Evolutionary conservation across 2,797 vertebrate genomes (phyloP).

Genomic region (Mus caroli): DNA sequence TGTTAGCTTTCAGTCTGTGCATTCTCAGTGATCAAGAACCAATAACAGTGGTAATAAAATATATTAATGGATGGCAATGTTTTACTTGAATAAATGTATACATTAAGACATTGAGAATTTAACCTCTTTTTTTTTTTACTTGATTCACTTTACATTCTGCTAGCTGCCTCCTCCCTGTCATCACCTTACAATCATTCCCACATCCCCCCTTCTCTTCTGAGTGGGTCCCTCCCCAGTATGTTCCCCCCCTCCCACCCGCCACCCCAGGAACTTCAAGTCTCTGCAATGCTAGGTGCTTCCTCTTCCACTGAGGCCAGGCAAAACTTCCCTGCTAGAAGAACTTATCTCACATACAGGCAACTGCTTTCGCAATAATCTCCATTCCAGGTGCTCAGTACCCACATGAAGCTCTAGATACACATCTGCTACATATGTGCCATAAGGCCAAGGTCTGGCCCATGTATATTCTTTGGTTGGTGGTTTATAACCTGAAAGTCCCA

Average conservation of each 20-base stretch:
- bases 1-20: too few relatives aligned
- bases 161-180: neutral
- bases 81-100: neutral
- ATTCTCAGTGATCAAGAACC: too few relatives aligned
- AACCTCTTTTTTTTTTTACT: neutral
- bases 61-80: neutral
- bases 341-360: neutral
- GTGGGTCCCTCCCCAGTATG: neutral
- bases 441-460: neutral
- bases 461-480: neutral
- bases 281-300: neutral
- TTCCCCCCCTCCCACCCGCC: accelerated
- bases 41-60: neutral
- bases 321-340: neutral
- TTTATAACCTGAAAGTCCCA: neutral
- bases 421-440: neutral
- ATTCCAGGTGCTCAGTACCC: neutral
- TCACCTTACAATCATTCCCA: neutral
- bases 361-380: neutral
- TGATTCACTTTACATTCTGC: neutral
- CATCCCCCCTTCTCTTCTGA: neutral
- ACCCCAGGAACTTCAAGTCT: neutral
- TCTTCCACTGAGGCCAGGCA: neutral
- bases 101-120: neutral
- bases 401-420: neutral